Conservation (phyloP, 2,113 vertebrate genomes). For the Elaphurus davidianus region DNA sequence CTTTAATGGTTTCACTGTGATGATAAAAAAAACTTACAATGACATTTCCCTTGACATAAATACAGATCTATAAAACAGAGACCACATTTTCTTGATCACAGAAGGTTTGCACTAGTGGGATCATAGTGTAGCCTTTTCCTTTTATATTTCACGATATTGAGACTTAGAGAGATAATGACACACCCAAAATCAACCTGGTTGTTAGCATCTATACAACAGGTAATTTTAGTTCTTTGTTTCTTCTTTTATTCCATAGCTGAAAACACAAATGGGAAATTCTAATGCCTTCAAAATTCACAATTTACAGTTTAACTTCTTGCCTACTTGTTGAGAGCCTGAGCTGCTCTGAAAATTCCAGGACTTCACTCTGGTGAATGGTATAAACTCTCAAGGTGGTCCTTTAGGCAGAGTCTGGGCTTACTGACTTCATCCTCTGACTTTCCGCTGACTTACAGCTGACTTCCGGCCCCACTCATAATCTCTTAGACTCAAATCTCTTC, state of each 20-base stretch:
- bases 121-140: not conserved
- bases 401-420: not conserved
- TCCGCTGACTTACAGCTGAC: not conserved
- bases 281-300: not conserved
- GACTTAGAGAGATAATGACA: not conserved
- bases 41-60: constrained; percentile 24
- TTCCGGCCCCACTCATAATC: not conserved
- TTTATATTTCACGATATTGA: not conserved
- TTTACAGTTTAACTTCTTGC: not conserved
- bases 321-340: not conserved
- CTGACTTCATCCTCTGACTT: not conserved
- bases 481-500: not conserved
- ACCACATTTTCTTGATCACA: not conserved
- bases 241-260: not conserved
- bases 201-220: not conserved
- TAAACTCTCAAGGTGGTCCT: not conserved
- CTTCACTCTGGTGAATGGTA: not conserved
- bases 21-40: constrained; percentile 22
- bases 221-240: not conserved
- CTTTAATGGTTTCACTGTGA: not conserved
- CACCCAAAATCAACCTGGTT: not conserved
- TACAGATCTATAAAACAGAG: not conserved
- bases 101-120: not conserved
- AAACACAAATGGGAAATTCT: not conserved
- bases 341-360: not conserved